phyloP scores from a whole-genome alignment of 1,140 invertebrate species.

The Trichomalopsis sarcophagae region DNA sequence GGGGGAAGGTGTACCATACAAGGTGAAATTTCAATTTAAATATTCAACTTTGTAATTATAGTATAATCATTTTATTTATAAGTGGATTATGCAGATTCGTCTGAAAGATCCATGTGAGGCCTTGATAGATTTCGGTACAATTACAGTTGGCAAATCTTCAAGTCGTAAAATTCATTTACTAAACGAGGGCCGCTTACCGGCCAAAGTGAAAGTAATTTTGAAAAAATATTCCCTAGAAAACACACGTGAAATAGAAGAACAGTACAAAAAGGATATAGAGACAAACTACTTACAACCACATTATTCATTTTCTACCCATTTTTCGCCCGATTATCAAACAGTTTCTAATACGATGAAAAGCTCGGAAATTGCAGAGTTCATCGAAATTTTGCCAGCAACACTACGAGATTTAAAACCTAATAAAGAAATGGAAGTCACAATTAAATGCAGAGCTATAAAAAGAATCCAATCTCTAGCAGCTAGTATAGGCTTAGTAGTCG shows the following conservation, averaged over 20 bases:
- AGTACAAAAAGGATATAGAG: neutral
- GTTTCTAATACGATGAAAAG: neutral
- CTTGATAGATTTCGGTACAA: conserved; percentile 67
- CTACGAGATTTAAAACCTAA: conserved; percentile 55
- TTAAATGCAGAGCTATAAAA: conserved; percentile 63
- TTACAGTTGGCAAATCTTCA: conserved; percentile 58
- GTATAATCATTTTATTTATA: neutral
- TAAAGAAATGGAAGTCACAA: conserved; percentile 59
- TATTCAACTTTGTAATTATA: neutral
- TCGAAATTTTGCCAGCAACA: conserved; percentile 60
- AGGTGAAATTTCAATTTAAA: conserved; percentile 50
- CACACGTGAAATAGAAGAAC: neutral
- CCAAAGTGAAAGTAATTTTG: conserved; percentile 58
- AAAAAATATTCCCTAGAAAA: neutral
- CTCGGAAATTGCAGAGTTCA: conserved; percentile 46
- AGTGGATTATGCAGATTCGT: conserved; percentile 58
- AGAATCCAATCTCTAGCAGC: conserved; percentile 59
- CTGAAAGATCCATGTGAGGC: conserved; percentile 67
- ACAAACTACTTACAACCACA: neutral
- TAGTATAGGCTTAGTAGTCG: conserved; percentile 58
- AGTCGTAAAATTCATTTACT: conserved; percentile 63
- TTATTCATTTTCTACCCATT: neutral
- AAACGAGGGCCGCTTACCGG: conserved; percentile 64
- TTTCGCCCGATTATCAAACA: neutral
- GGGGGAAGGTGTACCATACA: conserved; percentile 68